phyloP scores from a whole-genome alignment of 2,797 vertebrate species.

The Clarias fuscus region DNA sequence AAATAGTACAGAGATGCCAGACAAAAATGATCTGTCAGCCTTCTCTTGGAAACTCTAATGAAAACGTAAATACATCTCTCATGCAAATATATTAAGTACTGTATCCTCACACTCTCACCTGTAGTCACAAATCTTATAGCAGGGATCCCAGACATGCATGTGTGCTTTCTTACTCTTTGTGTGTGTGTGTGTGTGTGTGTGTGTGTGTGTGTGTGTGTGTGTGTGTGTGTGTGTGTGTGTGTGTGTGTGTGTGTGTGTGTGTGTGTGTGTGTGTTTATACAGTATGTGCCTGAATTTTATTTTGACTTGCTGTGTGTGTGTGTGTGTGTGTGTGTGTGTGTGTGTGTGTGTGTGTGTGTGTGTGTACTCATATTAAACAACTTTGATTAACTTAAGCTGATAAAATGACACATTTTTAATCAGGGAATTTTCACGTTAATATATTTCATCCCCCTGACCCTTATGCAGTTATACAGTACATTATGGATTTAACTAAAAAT shows the following conservation, averaged over 20 bases:
- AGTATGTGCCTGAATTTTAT: too few species aligned
- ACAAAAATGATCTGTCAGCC: neutral
- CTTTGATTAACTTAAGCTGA: neutral
- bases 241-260: constrained; percentile 1
- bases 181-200: neutral
- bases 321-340: neutral
- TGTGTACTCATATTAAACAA: neutral
- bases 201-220: neutral
- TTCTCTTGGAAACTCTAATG: neutral
- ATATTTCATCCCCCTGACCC: neutral
- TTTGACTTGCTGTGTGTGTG: neutral
- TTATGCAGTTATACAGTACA: neutral
- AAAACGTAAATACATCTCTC: neutral
- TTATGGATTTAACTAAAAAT: neutral
- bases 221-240: neutral
- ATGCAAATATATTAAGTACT: neutral
- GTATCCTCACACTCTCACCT: neutral
- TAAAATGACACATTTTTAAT: neutral
- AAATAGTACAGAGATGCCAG: neutral
- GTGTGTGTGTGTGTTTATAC: neutral
- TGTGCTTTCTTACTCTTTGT: neutral
- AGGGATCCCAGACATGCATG: neutral
- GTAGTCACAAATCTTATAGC: neutral
- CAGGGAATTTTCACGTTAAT: neutral
- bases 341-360: neutral